Base-by-base conservation (phyloP, 2,797 vertebrate species). In the Emys orbicularis region DNA sequence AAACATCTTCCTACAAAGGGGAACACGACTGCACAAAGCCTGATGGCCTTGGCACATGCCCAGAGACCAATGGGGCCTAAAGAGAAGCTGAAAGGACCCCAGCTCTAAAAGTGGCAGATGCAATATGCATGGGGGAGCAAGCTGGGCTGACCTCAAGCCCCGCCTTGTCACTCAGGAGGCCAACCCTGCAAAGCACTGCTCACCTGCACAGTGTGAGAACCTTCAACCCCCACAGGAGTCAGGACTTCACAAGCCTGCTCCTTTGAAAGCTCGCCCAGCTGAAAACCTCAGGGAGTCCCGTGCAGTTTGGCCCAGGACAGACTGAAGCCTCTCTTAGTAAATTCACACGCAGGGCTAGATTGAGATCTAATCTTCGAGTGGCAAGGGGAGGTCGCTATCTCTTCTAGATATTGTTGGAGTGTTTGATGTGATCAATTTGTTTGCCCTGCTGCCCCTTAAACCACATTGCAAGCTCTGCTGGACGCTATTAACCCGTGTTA, bases 321-420 rank as follows among this genome's bases (percentile, higher is more conserved):
- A 21, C 61, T 68, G 61, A 68, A 68, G 10, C 59, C 59, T 61
- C 13, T n/a, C 61, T 19, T 68, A 37, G 9, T 72, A 37, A 41
- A 4, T 72, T 72, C 65, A 53, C 18, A 53, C 1, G 76, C 0
- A 0, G 53, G 3, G 13, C 37, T 2, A 11, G 10, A 44, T 27
- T 47, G 25, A 59, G 65, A 9, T 49, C 37, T 0, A 4, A 50
- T 19, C 65, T 44, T 37, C 41, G 2, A 10, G 49, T 1, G 52
- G 2, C 2, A 49, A 23, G 6, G 50, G 41, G 31, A 56, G 2
- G 49, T 1, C 25, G 13, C 77, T 87, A 61, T 50, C 44, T 89
- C 12, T 13, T 21, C n/a, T 21, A 8, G 18, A 23, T 21, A 23
- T 49, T 49, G 12, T 37, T 72, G 8, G 1, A 21, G 47, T 0